Base-by-base conservation (phyloP, 2,888 invertebrate species). In the Leucophenga montana region DNA sequence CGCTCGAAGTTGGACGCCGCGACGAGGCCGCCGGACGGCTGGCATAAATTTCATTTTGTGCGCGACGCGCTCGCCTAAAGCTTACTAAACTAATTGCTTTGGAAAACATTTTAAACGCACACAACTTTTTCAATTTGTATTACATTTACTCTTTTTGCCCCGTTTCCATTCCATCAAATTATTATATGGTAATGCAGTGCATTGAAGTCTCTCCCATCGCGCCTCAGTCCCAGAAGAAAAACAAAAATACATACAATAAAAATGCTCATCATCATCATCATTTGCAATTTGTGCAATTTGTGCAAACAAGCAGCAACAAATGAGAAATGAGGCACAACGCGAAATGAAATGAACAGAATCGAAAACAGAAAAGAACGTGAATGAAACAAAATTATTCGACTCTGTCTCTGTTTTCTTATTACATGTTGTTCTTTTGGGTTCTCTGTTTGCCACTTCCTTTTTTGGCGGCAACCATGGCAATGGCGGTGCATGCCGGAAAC, bases 51-150 rank as follows among this genome's bases (percentile, higher is more conserved):
- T 46, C 50, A 31, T 50, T 50, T 31, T 65, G 22, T 31, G 27
- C 39, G 31, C 50, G 62, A n/a, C 39, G 31, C 50, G 62, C 68
- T 69, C 31, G 71, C 69, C 66, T 70, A 72, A 73, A 79, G 77
- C 74, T 79, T 75, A 70, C 27, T 67, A 76, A 79, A 82, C 83
- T 83, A 82, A 82, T 82, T 82, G 81, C 81, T 82, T 81, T 81
- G 69, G 73, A 74, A 69, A 71, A 78, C 73, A 74, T 75, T 77
- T 79, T 75, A 66, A 68, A 79, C 69, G 72, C 71, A 67, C 62
- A 54, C 53, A 76, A 74, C 71, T 72, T 74, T 78, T 77, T 75
- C 74, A 83, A 83, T 83, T 80, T 81, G 79, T 78, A 71, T 82
- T 20, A 64, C 62, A 33, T 79, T 80, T 73, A 2, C 14, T 1